Conservation (phyloP, 2,113 vertebrate species). For the Hiodon tergisus region DNA sequence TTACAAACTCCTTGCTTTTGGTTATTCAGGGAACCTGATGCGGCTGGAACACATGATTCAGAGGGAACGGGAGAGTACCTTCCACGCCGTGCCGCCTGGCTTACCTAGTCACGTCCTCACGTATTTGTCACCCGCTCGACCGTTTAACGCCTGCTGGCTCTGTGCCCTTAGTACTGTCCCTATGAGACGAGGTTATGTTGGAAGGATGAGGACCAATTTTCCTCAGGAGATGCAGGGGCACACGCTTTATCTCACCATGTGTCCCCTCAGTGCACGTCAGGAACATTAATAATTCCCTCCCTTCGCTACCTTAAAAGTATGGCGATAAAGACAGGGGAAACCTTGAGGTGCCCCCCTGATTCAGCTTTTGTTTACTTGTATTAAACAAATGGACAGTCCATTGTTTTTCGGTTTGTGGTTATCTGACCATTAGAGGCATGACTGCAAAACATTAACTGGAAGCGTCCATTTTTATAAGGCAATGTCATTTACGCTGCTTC, state of each 20-base stretch:
- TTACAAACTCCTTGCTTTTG: too few relatives aligned
- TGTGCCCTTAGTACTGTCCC: slow-evolving; percentile 9
- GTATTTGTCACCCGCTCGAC: slow-evolving; percentile 17
- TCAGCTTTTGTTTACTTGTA: not conserved
- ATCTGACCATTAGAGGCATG: too few relatives aligned
- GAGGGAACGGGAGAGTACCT: not conserved
- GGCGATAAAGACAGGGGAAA: not conserved
- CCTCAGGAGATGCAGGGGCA: slow-evolving; percentile 21
- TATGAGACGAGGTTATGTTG: slow-evolving; percentile 3
- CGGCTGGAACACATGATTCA: not conserved
- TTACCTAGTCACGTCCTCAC: not conserved
- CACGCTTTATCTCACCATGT: slow-evolving; percentile 41
- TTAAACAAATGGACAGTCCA: not conserved
- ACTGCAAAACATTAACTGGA: too few relatives aligned
- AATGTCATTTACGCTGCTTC: not conserved
- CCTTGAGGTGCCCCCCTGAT: not conserved
- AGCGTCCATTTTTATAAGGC: too few relatives aligned
- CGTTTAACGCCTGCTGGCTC: slow-evolving; percentile 11
- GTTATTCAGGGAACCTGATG: not conserved
- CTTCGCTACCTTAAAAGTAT: not conserved
- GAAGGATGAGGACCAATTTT: not conserved
- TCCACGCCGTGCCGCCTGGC: not conserved
- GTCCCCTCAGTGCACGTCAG: slow-evolving; percentile 5
- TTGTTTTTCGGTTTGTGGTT: too few relatives aligned
- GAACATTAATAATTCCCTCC: not conserved